Base-by-base conservation (phyloP, 1,140 invertebrate species). In the Lepidurus couesii region DNA sequence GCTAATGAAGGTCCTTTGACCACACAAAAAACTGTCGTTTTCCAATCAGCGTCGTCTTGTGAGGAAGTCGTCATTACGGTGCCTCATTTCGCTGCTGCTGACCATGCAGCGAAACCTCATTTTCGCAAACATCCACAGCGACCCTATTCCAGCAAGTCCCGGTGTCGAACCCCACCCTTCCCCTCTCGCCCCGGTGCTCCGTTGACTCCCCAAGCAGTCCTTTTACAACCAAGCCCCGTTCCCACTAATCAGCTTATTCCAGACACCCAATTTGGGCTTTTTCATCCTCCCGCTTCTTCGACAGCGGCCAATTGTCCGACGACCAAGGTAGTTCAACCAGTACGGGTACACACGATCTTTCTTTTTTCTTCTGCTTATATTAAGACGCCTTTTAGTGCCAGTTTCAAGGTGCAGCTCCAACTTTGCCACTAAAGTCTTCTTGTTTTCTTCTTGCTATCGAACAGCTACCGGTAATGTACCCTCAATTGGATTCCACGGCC, bases 111-210 rank as follows among this genome's bases (percentile, higher is more conserved):
- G 21, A 65, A 65, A 65, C 8, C 13, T 65, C 53, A 65, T 65
- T 65, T 65, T 65, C 53, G 53, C 53, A 65, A 65, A 65, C 53
- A 65, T 65, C 21, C 53, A 65, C 53, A 9, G 8, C 53, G 53
- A 13, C 53, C 53, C 16, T 9, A 13, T 5, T 9, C 53, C 16
- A 65, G 9, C 8, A 13, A 65, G 16, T 65, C 21, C 13, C 53
- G 53, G 21, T 13, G 53, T 21, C 53, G 53, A 21, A n/a, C 53
- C 9, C 21, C 53, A n/a, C 53, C 21, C 13, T 65, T n/a, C 53
- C 53, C 16, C 53, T 13, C 53, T 65, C 53, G 53, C 13, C 53
- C 53, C 53, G 21, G 21, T 21, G 9, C 53, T 65, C 21, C 21
- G n/a, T n/a, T 21, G 16, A 9, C n/a, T n/a, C 53, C 53, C n/a